Conservation (phyloP, 2,888 invertebrate genomes). For the Lamellibrachia satsuma region DNA sequence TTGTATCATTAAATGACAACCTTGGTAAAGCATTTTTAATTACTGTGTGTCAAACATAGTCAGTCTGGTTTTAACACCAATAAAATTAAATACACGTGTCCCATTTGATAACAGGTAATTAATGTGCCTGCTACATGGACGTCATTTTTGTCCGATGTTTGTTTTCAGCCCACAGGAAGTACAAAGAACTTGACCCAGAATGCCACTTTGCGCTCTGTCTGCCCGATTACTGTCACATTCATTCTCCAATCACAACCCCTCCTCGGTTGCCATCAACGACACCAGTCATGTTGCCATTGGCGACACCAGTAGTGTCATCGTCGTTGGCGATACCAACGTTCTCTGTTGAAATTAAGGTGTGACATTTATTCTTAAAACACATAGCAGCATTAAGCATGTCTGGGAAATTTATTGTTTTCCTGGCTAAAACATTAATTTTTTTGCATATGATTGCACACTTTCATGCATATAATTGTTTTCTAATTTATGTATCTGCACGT, state of each 20-base stretch:
- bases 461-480: no score
- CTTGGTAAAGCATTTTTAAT: neutral
- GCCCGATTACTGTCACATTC: conserved; percentile 19
- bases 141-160: neutral
- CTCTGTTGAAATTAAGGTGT: conserved; percentile 25
- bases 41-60: neutral
- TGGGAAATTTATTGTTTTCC: neutral
- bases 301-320: neutral
- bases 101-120: neutral
- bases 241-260: neutral
- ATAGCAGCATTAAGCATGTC: neutral
- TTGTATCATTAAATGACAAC: neutral
- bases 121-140: neutral
- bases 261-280: neutral
- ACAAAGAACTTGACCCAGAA: conserved; percentile 23
- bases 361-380: neutral
- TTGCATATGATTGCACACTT: no score
- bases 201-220: conserved; percentile 23
- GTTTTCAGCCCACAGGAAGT: neutral
- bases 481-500: no score
- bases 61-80: neutral
- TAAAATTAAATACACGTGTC: neutral
- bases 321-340: neutral
- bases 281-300: neutral
- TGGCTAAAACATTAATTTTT: neutral